phyloP scores from a whole-genome alignment of 2,113 vertebrate genomes.

The Empidonax traillii region DNA sequence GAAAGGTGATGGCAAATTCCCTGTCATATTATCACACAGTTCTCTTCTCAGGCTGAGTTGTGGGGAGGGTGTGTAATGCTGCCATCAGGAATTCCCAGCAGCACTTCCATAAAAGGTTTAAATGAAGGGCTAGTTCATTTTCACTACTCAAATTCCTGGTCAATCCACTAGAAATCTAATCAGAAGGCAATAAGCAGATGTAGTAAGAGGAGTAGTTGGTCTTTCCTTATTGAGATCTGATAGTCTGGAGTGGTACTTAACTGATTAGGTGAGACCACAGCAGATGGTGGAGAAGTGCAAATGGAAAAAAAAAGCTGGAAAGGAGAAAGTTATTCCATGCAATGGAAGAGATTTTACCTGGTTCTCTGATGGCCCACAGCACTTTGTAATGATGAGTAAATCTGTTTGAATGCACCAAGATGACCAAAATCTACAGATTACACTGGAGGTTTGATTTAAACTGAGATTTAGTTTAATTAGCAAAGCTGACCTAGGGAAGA shows the following conservation, averaged over 20 bases:
- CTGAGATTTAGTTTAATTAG: not conserved
- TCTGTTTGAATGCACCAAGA: not conserved
- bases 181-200: constrained; percentile 1
- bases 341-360: not conserved
- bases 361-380: not conserved
- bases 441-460: not conserved
- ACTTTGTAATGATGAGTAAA: not conserved
- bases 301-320: not conserved
- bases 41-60: not conserved
- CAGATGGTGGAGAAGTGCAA: not conserved
- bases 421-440: not conserved
- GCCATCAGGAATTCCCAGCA: not conserved
- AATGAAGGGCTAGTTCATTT: constrained; percentile 18
- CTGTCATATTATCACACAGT: not conserved
- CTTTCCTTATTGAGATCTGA: not conserved
- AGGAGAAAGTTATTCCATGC: not conserved
- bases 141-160: constrained; percentile 7
- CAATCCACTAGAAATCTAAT: constrained; percentile 55
- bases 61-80: not conserved
- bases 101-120: not conserved
- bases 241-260: not conserved
- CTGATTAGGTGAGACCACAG: not conserved
- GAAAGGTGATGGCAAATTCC: not conserved
- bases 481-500: not conserved
- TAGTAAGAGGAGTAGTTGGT: not conserved